Percentiles rank a stretch among this genome's conserved stretches.
These are phyloP conservation scores for Ophion ventricosus DNA, from an alignment of 2,888 invertebrate genomes.

Conservation along the genomic window DNA sequence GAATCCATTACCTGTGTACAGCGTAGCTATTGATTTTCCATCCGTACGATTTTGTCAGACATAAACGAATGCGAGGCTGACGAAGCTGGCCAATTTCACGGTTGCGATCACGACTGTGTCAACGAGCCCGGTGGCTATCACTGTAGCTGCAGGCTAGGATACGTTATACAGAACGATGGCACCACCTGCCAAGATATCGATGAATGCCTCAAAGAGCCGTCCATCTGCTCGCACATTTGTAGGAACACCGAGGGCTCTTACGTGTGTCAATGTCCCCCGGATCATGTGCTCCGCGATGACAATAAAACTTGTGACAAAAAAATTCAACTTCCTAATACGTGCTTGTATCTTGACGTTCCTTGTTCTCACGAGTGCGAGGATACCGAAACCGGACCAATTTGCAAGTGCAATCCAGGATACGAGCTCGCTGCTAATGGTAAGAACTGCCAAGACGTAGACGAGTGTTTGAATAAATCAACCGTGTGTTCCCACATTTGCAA, in stretches of 20 bases:
- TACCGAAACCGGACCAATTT: constrained; percentile 79
- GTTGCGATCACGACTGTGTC: constrained; percentile 84
- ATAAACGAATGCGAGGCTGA: constrained; percentile 85
- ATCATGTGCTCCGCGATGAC: constrained; percentile 77
- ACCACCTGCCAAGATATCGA: constrained; percentile 78
- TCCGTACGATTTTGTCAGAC: constrained; percentile 80
- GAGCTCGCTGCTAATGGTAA: constrained; percentile 80
- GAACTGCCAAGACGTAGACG: constrained; percentile 81
- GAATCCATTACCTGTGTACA: not conserved
- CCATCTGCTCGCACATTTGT: constrained; percentile 77
- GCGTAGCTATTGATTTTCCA: not conserved
- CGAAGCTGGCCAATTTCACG: constrained; percentile 83
- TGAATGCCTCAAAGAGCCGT: constrained; percentile 75
- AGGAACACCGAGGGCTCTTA: constrained; percentile 76
- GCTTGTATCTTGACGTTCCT: constrained; percentile 64
- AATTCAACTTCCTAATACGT: constrained; percentile 73
- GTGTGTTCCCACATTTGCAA: constrained; percentile 85
- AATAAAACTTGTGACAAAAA: constrained; percentile 71
- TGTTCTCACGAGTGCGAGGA: constrained; percentile 79
- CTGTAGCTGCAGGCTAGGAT: constrained; percentile 82
- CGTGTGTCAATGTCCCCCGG: constrained; percentile 84
- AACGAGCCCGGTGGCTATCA: constrained; percentile 81
- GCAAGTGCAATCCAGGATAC: constrained; percentile 85
- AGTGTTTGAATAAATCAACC: constrained; percentile 74
- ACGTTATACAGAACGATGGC: constrained; percentile 78